Percentiles rank a stretch among this genome's conserved stretches.
Evolutionary conservation across 2,888 invertebrate species (phyloP).

Genomic region (Campoletis raptor): DNA sequence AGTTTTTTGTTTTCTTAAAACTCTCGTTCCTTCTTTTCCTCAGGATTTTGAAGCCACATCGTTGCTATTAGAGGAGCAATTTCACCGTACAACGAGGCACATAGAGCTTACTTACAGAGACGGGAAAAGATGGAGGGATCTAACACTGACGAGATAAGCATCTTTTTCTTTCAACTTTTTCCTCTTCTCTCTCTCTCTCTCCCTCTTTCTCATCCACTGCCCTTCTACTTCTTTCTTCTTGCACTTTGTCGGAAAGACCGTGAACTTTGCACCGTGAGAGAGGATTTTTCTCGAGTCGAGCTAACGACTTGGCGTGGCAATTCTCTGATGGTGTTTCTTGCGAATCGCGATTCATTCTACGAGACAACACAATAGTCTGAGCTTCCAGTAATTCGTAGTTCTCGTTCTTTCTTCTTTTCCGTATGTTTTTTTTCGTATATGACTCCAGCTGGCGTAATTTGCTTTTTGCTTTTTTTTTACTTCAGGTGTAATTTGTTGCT

Average conservation of each 20-base stretch:
- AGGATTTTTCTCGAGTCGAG: slow-evolving; percentile 74
- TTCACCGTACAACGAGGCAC: slow-evolving; percentile 73
- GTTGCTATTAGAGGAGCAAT: slow-evolving; percentile 72
- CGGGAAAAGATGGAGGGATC: slow-evolving; percentile 50
- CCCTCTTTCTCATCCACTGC: slow-evolving; percentile 3
- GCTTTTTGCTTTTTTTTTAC: slow-evolving; percentile 6
- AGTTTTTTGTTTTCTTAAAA: background rate
- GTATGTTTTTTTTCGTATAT: background rate
- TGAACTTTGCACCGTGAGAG: slow-evolving; percentile 83
- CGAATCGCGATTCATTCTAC: slow-evolving; percentile 28
- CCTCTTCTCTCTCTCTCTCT: slow-evolving; percentile 33
- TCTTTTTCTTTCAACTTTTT: slow-evolving; percentile 46
- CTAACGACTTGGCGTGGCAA: slow-evolving; percentile 50
- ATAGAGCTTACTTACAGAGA: slow-evolving; percentile 59
- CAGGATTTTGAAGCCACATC: slow-evolving; percentile 64
- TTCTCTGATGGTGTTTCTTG: slow-evolving; percentile 17
- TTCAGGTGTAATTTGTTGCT: background rate
- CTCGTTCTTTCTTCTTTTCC: slow-evolving; percentile 14
- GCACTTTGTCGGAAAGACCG: slow-evolving; percentile 73
- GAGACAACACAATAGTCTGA: slow-evolving; percentile 54
- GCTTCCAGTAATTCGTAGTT: slow-evolving; percentile 33
- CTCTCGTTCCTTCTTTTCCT: slow-evolving; percentile 8
- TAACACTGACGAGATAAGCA: slow-evolving; percentile 55
- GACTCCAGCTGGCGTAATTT: background rate
- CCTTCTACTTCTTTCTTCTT: slow-evolving; percentile 12